phyloP scores from a whole-genome alignment of 2,888 invertebrate species.

The Rhopalosiphum nymphaeae region DNA sequence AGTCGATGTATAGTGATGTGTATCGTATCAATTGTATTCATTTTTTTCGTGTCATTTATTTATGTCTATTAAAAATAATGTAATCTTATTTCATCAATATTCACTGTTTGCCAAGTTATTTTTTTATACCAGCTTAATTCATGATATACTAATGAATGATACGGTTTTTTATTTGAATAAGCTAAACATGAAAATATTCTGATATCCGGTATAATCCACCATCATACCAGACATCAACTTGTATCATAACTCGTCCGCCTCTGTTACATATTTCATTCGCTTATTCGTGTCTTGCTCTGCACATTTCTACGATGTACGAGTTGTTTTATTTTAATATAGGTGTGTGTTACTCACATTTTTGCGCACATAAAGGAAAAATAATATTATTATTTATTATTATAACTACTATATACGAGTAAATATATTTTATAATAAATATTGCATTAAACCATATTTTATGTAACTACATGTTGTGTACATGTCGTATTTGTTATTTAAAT shows the following conservation, averaged over 20 bases:
- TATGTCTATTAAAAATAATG: background rate
- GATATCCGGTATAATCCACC: background rate
- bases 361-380: background rate
- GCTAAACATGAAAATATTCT: background rate
- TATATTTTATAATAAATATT: background rate
- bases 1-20: background rate
- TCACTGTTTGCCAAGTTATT: background rate
- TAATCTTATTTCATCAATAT: background rate
- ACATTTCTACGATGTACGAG: background rate
- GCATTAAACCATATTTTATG: background rate
- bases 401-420: background rate
- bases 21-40: background rate
- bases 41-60: background rate
- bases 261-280: background rate
- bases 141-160: background rate
- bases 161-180: background rate
- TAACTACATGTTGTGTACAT: background rate
- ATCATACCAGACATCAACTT: background rate
- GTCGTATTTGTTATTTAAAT: conserved; percentile 3
- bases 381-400: background rate
- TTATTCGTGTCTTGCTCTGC: background rate
- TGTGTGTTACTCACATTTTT: background rate
- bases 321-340: background rate
- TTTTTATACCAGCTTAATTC: background rate
- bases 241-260: background rate